Conservation (phyloP, 2,888 invertebrate species). For the Itoplectis maculator region DNA sequence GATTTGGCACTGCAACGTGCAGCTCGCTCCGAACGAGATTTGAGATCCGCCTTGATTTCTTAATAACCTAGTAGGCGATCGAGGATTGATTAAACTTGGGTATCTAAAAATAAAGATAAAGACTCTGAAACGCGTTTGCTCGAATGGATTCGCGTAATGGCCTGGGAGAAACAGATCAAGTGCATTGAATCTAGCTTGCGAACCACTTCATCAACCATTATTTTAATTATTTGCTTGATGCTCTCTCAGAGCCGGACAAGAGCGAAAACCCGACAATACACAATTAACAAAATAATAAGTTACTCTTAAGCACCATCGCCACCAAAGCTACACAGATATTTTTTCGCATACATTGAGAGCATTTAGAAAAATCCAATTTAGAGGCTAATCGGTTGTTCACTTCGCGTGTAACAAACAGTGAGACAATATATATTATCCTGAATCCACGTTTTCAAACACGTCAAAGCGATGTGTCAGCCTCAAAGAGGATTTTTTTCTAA, state of each 20-base stretch:
- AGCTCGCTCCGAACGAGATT: background rate
- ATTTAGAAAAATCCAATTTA: no score
- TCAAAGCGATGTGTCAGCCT: background rate
- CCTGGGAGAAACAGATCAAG: background rate
- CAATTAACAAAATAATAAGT: conserved; percentile 44
- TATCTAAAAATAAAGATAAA: conserved; percentile 7
- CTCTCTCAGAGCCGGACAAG: conserved; percentile 15
- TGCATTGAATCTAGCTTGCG: background rate
- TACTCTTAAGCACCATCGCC: conserved; percentile 55
- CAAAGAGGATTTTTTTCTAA: background rate
- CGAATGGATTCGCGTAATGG: conserved; percentile 1
- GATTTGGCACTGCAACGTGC: background rate
- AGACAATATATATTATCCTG: background rate
- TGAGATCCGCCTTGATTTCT: background rate
- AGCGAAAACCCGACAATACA: conserved; percentile 1
- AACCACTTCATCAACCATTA: background rate
- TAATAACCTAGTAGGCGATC: conserved; percentile 5
- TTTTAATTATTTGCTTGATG: background rate
- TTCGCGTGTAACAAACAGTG: no score
- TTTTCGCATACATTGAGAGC: background rate
- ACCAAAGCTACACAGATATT: conserved; percentile 60
- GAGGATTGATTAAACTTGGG: background rate
- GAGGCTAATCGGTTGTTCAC: no score
- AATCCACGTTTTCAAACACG: background rate
- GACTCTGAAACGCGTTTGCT: background rate